Conservation (phyloP, 2,797 vertebrate genomes). For the Sylvia borin region DNA sequence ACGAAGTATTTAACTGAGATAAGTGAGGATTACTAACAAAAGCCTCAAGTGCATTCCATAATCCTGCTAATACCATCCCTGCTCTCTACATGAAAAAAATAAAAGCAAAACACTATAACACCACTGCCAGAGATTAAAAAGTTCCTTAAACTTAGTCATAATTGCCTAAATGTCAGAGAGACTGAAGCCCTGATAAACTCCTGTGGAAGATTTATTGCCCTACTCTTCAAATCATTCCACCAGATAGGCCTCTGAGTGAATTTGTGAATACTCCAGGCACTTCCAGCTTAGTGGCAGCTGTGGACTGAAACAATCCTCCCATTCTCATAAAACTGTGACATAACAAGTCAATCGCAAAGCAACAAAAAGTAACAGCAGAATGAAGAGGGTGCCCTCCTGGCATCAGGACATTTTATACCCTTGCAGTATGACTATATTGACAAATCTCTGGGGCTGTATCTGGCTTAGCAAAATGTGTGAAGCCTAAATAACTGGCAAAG, state of each 20-base stretch:
- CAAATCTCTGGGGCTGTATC: neutral
- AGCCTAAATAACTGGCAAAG: neutral
- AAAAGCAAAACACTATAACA: accelerated
- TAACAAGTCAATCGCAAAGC: neutral
- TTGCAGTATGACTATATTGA: neutral
- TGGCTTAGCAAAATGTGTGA: neutral
- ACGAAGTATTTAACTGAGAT: neutral
- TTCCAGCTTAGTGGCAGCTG: neutral
- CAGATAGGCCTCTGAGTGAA: neutral
- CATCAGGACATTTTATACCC: neutral
- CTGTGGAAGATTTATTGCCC: neutral
- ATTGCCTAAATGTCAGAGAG: neutral
- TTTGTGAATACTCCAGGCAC: neutral
- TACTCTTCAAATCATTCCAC: neutral
- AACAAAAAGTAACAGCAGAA: neutral
- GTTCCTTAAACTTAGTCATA: neutral
- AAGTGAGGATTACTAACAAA: neutral
- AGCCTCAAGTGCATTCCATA: neutral
- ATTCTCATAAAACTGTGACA: neutral
- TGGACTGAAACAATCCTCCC: neutral
- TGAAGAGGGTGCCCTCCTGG: neutral
- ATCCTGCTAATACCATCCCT: neutral
- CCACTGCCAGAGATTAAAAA: neutral
- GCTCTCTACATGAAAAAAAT: neutral
- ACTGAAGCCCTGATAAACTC: neutral